Evolutionary conservation across 2,113 vertebrate species (phyloP).

Genomic region (Orcinus orca): DNA sequence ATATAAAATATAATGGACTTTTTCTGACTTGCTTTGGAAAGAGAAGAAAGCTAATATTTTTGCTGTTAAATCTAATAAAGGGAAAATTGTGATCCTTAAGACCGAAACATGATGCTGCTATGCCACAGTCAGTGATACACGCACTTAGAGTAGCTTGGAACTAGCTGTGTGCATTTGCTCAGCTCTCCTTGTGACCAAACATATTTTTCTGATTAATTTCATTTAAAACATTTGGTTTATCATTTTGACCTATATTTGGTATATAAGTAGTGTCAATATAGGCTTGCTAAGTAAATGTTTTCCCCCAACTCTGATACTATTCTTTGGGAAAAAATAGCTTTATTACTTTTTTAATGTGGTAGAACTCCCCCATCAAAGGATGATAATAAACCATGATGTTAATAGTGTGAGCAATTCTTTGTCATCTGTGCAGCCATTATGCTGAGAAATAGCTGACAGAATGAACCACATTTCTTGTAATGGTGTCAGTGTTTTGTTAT

Average conservation of each 20-base stretch:
- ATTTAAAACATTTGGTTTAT: not conserved
- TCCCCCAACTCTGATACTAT: not conserved
- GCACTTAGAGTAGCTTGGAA: not conserved
- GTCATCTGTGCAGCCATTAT: slow-evolving; percentile 70
- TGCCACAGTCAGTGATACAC: not conserved
- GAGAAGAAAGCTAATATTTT: slow-evolving; percentile 18
- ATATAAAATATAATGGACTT: slow-evolving; percentile 30
- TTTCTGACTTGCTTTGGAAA: slow-evolving; percentile 31
- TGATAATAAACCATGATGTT: slow-evolving; percentile 65
- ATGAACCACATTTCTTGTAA: slow-evolving; percentile 64
- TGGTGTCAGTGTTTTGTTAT: slow-evolving; percentile 50
- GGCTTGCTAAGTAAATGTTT: not conserved
- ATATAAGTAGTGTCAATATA: not conserved
- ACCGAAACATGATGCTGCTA: not conserved
- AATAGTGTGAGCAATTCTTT: slow-evolving; percentile 69
- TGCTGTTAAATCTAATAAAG: slow-evolving; percentile 2
- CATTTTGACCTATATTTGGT: not conserved
- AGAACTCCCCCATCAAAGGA: slow-evolving; percentile 51
- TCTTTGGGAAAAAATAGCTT: slow-evolving; percentile 31
- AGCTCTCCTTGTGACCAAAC: not conserved
- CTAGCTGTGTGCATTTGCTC: not conserved
- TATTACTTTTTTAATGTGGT: slow-evolving; percentile 64
- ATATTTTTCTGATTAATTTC: slow-evolving; percentile 6
- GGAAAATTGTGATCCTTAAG: not conserved
- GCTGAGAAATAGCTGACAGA: slow-evolving; percentile 68